A percentile compares a stretch with the other conserved stretches of the same genome.
Evolutionary conservation across 2,113 vertebrate species (phyloP).

Genomic region (Gallinago undulata): DNA sequence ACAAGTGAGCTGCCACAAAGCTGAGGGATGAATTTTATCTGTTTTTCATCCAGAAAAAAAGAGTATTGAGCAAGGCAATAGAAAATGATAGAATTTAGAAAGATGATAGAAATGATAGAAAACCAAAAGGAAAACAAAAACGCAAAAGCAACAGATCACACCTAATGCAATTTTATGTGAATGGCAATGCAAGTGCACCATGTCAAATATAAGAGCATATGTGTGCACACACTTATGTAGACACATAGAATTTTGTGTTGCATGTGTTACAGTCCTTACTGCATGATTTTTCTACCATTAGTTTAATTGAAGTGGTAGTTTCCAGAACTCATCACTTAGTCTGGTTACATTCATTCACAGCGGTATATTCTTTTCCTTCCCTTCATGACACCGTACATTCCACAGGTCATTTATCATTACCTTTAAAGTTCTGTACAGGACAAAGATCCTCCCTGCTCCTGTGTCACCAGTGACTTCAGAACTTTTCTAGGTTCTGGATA

Average conservation of each 20-base stretch:
- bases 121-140: not conserved
- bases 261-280: not conserved
- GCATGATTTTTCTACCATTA: not conserved
- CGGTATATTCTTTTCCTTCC: not conserved
- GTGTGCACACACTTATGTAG: not conserved
- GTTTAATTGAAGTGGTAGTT: not conserved
- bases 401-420: not conserved
- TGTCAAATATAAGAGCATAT: not conserved
- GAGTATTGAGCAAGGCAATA: not conserved
- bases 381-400: not conserved
- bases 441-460: not conserved
- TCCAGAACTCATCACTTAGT: not conserved
- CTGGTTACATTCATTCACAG: not conserved
- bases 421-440: not conserved
- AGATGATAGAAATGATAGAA: not conserved
- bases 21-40: not conserved
- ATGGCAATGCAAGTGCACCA: not conserved
- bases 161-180: not conserved
- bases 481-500: not conserved
- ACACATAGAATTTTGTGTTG: not conserved
- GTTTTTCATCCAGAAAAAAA: not conserved
- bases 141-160: not conserved
- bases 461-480: not conserved
- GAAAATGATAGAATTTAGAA: not conserved
- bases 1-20: not conserved